Base-by-base conservation (phyloP, 2,888 invertebrate species). In the Mimumesa dahlbomi region DNA sequence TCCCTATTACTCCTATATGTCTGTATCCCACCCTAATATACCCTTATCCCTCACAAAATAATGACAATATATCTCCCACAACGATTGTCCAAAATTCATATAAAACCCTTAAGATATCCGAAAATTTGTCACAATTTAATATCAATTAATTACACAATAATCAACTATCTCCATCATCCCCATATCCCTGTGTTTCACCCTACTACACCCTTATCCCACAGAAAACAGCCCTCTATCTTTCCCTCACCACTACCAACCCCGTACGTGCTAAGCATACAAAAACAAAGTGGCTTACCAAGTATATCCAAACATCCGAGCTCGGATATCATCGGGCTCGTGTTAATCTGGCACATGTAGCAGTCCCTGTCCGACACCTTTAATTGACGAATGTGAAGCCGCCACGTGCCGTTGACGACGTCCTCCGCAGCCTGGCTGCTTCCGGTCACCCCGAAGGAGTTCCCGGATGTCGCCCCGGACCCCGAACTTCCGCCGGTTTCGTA, bases 281-380 rank as follows among this genome's bases (percentile, higher is more conserved):
- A 21, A 22, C n/a, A 34, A n/a, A 34, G 22, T 13, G 13, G 1
- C 93, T 92, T 89, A 97, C 97, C 96, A 87, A 95, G 94, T 16
- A 97, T 96, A 88, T 96, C 96, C 66, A 97, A 93, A 87, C 97
- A 97, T 6, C 96, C 96, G 59, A 95, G 92, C 90, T 96, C 95
- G 87, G 95, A 95, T 90, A 94, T 96, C 95, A 97, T 95, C 57
- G 93, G 93, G 70, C 93, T 94, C 1, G 96, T 96, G 90, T 97
- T 97, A 85, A 97, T 96, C 91, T 97, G 96, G 87, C 97, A 97
- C 95, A 96, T 96, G 90, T 97, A 97, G 88, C 96, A 97, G 67
- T 95, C 97, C 45, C 94, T 92, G 89, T 97, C 97, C 42, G 94
- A 92, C 82, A 95, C 96, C 75, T 94, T 93, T 54, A 97, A 91